Percentiles rank a stretch among this genome's conserved stretches.
phyloP scores from a whole-genome alignment of 2,888 invertebrate genomes.

The Dynastes tityus region DNA sequence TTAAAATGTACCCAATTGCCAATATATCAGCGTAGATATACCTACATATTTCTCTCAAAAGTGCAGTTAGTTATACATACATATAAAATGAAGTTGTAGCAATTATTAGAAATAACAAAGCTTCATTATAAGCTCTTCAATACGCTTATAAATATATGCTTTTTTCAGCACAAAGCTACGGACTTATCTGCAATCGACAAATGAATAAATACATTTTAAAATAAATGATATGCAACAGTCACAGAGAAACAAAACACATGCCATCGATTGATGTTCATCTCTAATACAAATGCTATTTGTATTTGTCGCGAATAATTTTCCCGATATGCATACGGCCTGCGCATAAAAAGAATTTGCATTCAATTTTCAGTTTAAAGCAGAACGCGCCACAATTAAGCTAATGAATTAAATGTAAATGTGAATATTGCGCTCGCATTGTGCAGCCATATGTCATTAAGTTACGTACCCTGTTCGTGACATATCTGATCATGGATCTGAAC shows the following conservation, averaged over 20 bases:
- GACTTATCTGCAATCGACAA: neutral
- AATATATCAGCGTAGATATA: no score
- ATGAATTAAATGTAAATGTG: constrained; percentile 69
- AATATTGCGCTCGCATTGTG: constrained; percentile 66
- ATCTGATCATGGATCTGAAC: constrained; percentile 54
- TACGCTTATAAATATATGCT: neutral
- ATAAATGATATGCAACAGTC: constrained; percentile 22
- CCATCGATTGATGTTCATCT: constrained; percentile 35
- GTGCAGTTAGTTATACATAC: no score
- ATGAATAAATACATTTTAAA: constrained; percentile 11
- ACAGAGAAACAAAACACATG: constrained; percentile 19
- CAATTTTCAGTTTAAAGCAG: constrained; percentile 57
- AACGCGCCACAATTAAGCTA: constrained; percentile 61
- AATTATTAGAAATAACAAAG: neutral
- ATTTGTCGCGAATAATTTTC: constrained; percentile 34
- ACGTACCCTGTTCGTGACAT: constrained; percentile 59
- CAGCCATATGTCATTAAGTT: constrained; percentile 65
- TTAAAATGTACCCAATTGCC: no score
- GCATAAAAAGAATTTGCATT: constrained; percentile 49
- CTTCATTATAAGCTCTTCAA: neutral
- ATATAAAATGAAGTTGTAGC: neutral
- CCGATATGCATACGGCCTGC: constrained; percentile 11
- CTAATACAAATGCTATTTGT: constrained; percentile 22
- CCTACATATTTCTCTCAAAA: no score
- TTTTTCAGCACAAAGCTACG: constrained; percentile 3